Conservation (phyloP, 2,113 vertebrate genomes). For the Marcusenius ussheri region DNA sequence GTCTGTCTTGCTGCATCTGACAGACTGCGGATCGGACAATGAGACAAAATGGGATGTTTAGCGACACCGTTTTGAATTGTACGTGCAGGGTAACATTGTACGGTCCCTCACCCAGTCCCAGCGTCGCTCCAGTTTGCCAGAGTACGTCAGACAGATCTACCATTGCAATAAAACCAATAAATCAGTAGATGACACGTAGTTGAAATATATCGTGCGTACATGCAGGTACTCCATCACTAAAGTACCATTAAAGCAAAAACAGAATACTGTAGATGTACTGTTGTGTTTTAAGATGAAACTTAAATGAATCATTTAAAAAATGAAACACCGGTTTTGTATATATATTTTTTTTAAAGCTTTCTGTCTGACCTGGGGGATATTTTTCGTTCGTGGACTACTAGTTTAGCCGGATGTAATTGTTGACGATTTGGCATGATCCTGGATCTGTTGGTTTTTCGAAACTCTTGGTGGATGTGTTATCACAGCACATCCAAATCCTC, state of each 20-base stretch:
- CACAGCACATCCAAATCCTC: no score
- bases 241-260: not conserved
- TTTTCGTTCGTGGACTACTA: no score
- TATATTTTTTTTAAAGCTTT: no score
- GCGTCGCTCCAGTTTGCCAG: not conserved
- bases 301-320: not conserved
- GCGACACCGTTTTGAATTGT: not conserved
- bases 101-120: not conserved
- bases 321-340: constrained; percentile 27
- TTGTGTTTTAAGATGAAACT: not conserved
- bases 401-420: no score
- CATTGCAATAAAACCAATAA: not conserved
- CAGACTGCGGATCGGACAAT: not conserved
- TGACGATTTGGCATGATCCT: no score
- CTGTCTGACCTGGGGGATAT: no score
- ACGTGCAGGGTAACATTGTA: not conserved
- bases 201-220: not conserved
- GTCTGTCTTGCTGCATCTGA: not conserved
- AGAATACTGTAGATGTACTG: not conserved
- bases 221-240: not conserved
- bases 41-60: not conserved
- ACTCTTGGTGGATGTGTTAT: no score
- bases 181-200: not conserved
- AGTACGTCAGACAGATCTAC: not conserved
- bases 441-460: no score